phyloP scores from a whole-genome alignment of 1,140 invertebrate genomes.

The Tetranychus cinnabarinus region DNA sequence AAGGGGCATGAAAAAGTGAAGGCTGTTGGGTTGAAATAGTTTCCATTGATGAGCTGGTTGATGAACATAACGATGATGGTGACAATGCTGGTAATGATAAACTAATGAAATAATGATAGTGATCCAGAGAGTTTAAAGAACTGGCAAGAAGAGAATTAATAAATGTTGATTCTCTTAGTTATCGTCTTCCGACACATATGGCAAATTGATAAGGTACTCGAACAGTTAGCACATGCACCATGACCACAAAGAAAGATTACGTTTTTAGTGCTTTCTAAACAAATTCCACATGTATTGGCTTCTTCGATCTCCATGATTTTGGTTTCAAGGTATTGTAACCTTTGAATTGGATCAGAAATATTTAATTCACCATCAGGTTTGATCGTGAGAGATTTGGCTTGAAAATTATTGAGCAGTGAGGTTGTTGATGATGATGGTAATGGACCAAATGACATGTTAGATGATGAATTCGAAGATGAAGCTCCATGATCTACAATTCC shows the following conservation, averaged over 20 bases:
- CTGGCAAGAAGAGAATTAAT: conserved; percentile 11
- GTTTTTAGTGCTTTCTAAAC: conserved; percentile 39
- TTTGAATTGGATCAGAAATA: conserved; percentile 1
- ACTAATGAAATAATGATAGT: no score
- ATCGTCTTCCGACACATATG: conserved; percentile 80
- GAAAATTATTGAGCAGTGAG: no score
- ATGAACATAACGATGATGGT: no score
- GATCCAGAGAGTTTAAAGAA: no score
- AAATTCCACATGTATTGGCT: conserved; percentile 39
- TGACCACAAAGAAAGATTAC: conserved; percentile 74
- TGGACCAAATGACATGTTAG: neutral
- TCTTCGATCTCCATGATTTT: conserved; percentile 72
- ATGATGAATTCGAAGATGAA: no score
- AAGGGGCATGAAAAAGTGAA: no score
- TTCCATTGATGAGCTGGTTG: no score
- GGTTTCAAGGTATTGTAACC: conserved; percentile 49
- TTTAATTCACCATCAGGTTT: no score
- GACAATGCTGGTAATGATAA: no score
- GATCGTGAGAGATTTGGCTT: no score
- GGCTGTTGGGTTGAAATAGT: no score
- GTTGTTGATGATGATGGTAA: neutral
- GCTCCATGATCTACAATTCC: neutral
- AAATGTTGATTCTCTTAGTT: conserved; percentile 59
- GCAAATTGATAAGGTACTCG: conserved; percentile 52
- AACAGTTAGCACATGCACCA: conserved; percentile 54